Conservation (phyloP, 1,140 invertebrate species). For the Oscheius sp. region DNA sequence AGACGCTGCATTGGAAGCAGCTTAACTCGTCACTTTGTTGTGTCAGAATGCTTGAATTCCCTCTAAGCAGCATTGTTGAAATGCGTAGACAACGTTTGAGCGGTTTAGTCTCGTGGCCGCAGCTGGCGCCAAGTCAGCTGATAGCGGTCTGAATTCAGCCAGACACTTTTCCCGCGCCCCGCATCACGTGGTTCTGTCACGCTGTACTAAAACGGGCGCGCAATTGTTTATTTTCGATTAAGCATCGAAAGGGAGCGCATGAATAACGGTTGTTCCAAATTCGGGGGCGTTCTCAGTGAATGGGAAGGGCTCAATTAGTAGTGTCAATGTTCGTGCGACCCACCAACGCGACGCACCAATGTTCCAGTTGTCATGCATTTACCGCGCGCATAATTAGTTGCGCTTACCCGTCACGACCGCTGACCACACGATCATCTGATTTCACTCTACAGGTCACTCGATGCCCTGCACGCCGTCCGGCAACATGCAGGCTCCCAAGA, state of each 20-base stretch:
- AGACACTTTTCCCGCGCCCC: background rate
- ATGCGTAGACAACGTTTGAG: no score
- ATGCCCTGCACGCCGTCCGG: background rate
- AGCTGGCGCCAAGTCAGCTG: no score
- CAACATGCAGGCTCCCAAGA: slow-evolving; percentile 48
- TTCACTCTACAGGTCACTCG: background rate
- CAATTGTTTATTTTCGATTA: slow-evolving; percentile 14
- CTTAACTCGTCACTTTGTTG: no score
- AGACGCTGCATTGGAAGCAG: no score
- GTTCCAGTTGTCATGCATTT: slow-evolving; percentile 11
- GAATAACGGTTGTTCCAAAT: background rate
- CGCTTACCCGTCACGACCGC: background rate
- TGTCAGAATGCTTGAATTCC: no score
- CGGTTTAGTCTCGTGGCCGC: no score
- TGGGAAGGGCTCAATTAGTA: slow-evolving; percentile 12
- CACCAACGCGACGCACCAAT: slow-evolving; percentile 1
- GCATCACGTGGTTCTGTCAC: background rate
- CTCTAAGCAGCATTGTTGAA: no score
- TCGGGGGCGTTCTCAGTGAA: background rate
- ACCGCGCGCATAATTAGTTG: slow-evolving; percentile 10
- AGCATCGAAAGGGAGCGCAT: background rate
- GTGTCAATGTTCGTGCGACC: background rate
- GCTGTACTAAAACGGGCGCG: slow-evolving; percentile 1
- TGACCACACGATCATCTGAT: background rate
- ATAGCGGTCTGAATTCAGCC: no score